Evolutionary conservation across 2,113 vertebrate species (phyloP), one percentile per base, ranked within the genome.

Genomic region (Laticauda laticaudata): DNA sequence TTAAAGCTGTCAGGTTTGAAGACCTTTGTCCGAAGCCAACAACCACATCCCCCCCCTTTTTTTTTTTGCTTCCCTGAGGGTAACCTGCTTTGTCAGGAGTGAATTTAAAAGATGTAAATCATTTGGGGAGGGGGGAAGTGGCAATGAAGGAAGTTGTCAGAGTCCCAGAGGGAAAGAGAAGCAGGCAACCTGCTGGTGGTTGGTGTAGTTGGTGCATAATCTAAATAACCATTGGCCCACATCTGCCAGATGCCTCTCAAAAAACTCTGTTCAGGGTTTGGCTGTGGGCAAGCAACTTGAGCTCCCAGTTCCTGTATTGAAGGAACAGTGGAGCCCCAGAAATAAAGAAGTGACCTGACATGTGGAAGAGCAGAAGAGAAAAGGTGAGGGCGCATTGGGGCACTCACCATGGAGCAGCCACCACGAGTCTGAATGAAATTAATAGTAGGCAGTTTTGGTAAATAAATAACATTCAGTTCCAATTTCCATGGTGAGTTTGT

Each of bases 151-250:
- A 64, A 57, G 34, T 61, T n/a, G 61, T 43, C 3, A 12, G 90
- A 88, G 51, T 57, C 12, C 64, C 0, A 0, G 21, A 88, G 24
- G 64, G 61, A 34, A 87, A 0, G 43, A 20, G 48, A 69, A 92
- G 20, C 91, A 56, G 85, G 1, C 3, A 24, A 23, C 51, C 56
- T 0, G 0, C 3, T 55, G 21, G 20, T 53, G 3, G 39, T 45
- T 85, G 88, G 10, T 15, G 69, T 26, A 64, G 86, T 12, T 48
- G 23, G 53, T 29, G 34, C 5, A 26, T 8, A 87, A 89, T 90
- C 59, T 90, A 92, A 90, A 86, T 90, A 86, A 59, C 88, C 54
- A 48, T 51, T 59, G 69, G 53, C 64, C 93, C 93, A 89, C 53
- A 89, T 85, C 26, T 23, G 55, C 23, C 53, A n/a, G 14, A 21